Evolutionary conservation across 2,888 invertebrate species (phyloP), one percentile per base, ranked within the genome.

Genomic region (Synergus laeviventris): DNA sequence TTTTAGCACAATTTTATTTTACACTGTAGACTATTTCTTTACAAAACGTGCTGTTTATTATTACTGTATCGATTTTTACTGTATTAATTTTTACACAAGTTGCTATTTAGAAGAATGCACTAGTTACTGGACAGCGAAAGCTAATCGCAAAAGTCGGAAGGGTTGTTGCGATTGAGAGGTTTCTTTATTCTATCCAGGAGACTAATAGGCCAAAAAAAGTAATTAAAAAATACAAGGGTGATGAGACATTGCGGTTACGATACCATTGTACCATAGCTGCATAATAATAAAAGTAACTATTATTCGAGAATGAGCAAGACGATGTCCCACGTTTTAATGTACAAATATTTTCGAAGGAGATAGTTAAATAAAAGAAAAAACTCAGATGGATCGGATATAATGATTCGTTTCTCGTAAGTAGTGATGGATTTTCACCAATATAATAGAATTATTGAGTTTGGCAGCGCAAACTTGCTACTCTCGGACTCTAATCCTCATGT

Each of bases 231-330:
- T 45, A 76, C 73, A 84, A 82, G 84, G 87, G 86, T 87, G 86
- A 84, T 85, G 86, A 88, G 87, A 88, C 88, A 87, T 87, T 88
- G 87, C 87, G 88, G 87, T 89, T 88, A 88, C 86, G 86, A 88
- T 88, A 88, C 89, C 86, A 87, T 86, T 89, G 89, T 89, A 89
- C 87, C 87, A 89, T 89, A 89, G 87, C 87, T 88, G 89, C 89
- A 88, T 89, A 49, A 70, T 70, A 88, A 87, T 85, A 87, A 87
- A 88, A 83, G 79, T 86, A 85, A 87, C 79, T 83, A 85, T 86
- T 86, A 88, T 87, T 87, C 84, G 84, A 85, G 87, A 87, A 87
- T 87, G 86, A 88, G 81, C 84, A 83, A 84, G 76, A 79, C 84
- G 83, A 86, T 85, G 86, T 86, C 89, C 88, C 87, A 87, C 86